phyloP scores from a whole-genome alignment of 2,797 vertebrate species.

The Mus minutoides region DNA sequence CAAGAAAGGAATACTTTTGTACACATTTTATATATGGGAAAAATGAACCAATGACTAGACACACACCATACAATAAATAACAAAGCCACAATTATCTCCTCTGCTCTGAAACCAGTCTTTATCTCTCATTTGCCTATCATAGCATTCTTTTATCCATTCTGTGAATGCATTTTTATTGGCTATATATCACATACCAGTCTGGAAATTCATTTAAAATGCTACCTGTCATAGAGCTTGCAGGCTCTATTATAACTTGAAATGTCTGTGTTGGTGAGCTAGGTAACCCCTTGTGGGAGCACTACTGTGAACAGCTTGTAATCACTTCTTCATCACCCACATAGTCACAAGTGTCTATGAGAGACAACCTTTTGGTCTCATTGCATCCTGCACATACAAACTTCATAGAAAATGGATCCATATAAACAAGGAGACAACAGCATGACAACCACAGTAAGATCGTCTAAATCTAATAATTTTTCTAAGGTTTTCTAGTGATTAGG shows the following conservation, averaged over 20 bases:
- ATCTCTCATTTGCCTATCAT: not conserved
- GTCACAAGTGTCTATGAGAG: no score
- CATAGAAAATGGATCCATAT: not conserved
- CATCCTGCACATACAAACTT: not conserved
- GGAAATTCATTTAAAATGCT: not conserved
- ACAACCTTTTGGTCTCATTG: not conserved
- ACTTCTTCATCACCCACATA: rapidly evolving
- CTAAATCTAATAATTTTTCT: not conserved
- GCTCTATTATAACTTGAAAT: not conserved
- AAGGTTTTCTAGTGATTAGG: conserved; percentile 44
- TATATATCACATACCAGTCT: not conserved
- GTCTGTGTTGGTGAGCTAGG: not conserved
- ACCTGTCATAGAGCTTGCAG: not conserved
- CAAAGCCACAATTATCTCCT: not conserved
- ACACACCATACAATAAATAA: not conserved
- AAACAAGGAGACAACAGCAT: not conserved
- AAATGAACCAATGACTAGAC: not conserved
- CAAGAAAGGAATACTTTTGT: not conserved
- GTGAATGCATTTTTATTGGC: not conserved
- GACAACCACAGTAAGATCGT: not conserved
- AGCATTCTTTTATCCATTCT: not conserved
- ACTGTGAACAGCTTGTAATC: not conserved
- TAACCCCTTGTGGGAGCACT: not conserved
- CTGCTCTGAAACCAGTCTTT: not conserved
- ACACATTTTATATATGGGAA: conserved; percentile 10